phyloP scores from a whole-genome alignment of 2,797 vertebrate species.

The Hippocampus kuda region DNA sequence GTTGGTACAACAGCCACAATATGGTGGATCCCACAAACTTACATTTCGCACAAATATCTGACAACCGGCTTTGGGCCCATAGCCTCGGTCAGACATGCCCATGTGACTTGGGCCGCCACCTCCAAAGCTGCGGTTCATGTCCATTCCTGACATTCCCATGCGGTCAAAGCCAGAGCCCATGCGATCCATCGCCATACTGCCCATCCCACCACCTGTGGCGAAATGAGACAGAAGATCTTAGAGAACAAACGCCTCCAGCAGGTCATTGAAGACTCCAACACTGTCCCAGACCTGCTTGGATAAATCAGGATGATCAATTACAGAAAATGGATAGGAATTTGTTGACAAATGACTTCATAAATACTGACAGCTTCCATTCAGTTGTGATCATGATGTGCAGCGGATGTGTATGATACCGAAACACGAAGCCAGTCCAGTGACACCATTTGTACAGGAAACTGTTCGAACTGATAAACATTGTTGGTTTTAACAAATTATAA shows the following conservation, averaged over 20 bases:
- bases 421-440: background rate
- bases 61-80: constrained; percentile 85
- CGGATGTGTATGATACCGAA: background rate
- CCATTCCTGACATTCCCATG: constrained; percentile 81
- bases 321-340: background rate
- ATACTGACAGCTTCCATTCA: background rate
- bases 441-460: background rate
- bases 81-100: constrained; percentile 79
- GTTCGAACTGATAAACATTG: too few species aligned
- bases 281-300: background rate
- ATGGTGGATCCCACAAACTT: constrained; percentile 43
- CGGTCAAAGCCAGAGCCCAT: constrained; percentile 86
- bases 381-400: background rate
- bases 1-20: background rate
- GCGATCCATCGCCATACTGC: constrained; percentile 84
- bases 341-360: background rate
- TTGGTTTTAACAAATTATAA: too few species aligned
- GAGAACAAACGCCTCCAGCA: too few species aligned
- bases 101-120: constrained; percentile 73
- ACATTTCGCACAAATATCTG: constrained; percentile 99
- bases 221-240: background rate
- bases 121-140: constrained; percentile 81
- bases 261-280: background rate
- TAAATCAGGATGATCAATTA: background rate
- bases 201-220: constrained; percentile 78